phyloP scores from a whole-genome alignment of 2,797 vertebrate genomes.

The Catostomus latipinnis region DNA sequence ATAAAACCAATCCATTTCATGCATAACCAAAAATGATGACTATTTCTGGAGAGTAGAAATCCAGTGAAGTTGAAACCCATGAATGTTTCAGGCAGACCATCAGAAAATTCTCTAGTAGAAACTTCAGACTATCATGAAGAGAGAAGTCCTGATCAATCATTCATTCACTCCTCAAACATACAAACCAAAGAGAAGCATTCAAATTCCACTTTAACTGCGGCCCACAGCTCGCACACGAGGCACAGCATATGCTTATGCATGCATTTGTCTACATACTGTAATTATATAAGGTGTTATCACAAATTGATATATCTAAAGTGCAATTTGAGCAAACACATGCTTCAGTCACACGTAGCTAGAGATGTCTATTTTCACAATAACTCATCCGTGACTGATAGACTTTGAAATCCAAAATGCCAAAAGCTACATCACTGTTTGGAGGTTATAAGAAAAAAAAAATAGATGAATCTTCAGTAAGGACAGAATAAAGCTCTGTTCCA shows the following conservation, averaged over 20 bases:
- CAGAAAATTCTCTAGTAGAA: conserved; percentile 32
- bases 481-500: neutral
- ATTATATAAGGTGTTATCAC: conserved; percentile 1
- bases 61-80: conserved; percentile 41
- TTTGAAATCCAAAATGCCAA: neutral
- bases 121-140: conserved; percentile 39
- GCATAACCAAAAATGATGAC: conserved; percentile 21
- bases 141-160: conserved; percentile 47
- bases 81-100: conserved; percentile 60
- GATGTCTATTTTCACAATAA: neutral
- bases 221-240: neutral
- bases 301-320: neutral
- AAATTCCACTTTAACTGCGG: neutral
- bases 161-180: conserved; percentile 43
- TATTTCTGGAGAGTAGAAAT: conserved; percentile 32
- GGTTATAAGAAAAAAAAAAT: neutral
- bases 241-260: neutral
- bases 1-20: conserved; percentile 10
- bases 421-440: neutral
- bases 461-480: neutral
- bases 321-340: conserved; percentile 3
- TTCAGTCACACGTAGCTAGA: neutral
- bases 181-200: conserved; percentile 30
- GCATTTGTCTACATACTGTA: neutral
- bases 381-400: neutral